These are phyloP conservation scores for Actenoides lindsayi DNA, from an alignment of 2,113 vertebrate species.

Conservation along the genomic window DNA sequence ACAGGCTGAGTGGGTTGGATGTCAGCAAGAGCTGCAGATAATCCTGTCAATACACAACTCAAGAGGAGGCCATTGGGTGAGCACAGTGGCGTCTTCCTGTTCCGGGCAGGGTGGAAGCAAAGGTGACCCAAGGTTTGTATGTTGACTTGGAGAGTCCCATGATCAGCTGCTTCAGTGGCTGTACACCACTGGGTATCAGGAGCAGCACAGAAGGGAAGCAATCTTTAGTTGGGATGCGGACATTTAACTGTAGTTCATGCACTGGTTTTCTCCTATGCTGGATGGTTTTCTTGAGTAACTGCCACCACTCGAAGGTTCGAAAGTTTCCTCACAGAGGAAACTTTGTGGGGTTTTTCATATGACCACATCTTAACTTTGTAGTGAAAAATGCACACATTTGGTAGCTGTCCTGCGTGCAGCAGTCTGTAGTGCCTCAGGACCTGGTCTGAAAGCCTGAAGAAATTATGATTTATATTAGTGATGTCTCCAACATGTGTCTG, in stretches of 20 bases:
- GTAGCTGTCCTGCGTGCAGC: not conserved
- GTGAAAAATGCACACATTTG: not conserved
- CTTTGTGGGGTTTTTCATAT: not conserved
- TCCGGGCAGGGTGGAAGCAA: not conserved
- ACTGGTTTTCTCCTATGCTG: not conserved
- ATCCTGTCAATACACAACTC: not conserved
- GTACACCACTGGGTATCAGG: not conserved
- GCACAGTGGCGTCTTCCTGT: too few species aligned
- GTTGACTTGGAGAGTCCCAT: not conserved
- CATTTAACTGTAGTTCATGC: not conserved
- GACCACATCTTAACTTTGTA: not conserved
- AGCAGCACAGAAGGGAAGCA: accelerated
- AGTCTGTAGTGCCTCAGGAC: not conserved
- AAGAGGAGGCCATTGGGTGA: not conserved
- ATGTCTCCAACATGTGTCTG: not conserved
- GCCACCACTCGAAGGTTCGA: not conserved
- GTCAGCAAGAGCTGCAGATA: not conserved
- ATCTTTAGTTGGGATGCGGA: not conserved
- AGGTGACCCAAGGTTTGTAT: not conserved
- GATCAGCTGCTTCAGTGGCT: not conserved
- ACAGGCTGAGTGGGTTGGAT: not conserved
- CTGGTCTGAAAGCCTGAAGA: not conserved
- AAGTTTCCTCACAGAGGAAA: not conserved
- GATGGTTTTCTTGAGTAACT: not conserved
- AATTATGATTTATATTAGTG: not conserved